Base-by-base conservation (phyloP, 2,888 invertebrate genomes). In the Spodoptera littoralis region DNA sequence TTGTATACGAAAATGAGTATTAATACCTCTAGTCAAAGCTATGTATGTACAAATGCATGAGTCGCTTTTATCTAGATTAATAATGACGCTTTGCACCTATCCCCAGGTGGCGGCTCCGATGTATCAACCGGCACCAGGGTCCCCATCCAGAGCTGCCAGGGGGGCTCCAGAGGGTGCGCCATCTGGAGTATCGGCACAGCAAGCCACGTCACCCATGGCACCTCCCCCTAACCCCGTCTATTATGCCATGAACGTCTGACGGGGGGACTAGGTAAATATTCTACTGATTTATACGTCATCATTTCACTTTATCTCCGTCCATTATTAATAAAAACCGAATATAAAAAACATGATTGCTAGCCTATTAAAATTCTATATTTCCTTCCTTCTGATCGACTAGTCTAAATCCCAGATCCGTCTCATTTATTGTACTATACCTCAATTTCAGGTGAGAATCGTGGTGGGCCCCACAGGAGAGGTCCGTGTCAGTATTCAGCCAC, bases 241-340 rank as follows among this genome's bases (percentile, higher is more conserved):
- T 88, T 98, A 98, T 86, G 97, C 97, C 49, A 97, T 98, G 98
- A 98, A 98, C 86, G 97, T 98, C 92, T 98, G 97, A 97, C 96
- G 95, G 85, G 95, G 96, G 86, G 95, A 96, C 92, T 95, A 95
- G 95, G 94, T 95, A 84, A 79, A 68, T 45, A n/a, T n/a, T 8
- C 3, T 41, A 3, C 11, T 45, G 3, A 44, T 24, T 4, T 44
- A 27, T 27, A 27, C 5, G 27, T 27, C 2, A 27, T 27, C 5
- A 1, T 0, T 27, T 27, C 5, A 1, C 4, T 27, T 27, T 27
- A 27, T 3, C 3, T 27, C 3, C 27, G 0, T 27, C 4, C 27
- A 27, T 27, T 27, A 27, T 3, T 27, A 27, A 27, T 27, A 27
- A 4, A 27, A 27, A 27, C 2, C 4, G 0, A 27, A 27, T 27